A percentile compares a stretch with the other conserved stretches of the same genome.
Conservation (phyloP, 2,797 vertebrate species). For the Enteromius trimaculatus region DNA sequence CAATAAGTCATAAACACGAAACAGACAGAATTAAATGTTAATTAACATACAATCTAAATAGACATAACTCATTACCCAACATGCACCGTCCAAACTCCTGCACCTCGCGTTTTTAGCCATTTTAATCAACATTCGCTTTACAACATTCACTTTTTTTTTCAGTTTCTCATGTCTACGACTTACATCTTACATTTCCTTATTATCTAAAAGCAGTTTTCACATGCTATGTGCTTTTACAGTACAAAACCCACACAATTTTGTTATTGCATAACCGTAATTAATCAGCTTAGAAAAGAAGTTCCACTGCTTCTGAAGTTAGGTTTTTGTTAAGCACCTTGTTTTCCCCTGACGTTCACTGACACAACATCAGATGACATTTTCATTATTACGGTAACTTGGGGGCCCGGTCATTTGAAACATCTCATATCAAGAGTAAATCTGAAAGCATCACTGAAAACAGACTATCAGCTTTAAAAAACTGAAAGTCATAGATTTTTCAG, state of each 20-base stretch:
- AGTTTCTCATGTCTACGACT: too few relatives aligned
- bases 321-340: constrained; percentile 11
- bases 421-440: constrained; percentile 36
- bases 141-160: too few relatives aligned
- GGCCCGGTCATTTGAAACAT: neutral
- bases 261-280: neutral
- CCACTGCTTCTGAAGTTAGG: neutral
- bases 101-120: too few relatives aligned
- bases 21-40: too few relatives aligned
- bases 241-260: neutral
- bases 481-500: constrained; percentile 4
- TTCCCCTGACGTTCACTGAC: constrained; percentile 9
- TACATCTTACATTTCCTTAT: too few relatives aligned
- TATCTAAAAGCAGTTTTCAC: neutral
- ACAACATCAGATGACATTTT: constrained; percentile 14
- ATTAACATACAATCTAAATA: too few relatives aligned
- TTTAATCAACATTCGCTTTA: too few relatives aligned
- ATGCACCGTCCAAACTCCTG: too few relatives aligned
- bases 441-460: neutral
- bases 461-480: neutral
- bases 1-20: too few relatives aligned
- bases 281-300: neutral
- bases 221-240: neutral
- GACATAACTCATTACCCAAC: too few relatives aligned
- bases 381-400: neutral